Evolutionary conservation across 2,888 invertebrate species (phyloP), one percentile per base, ranked within the genome.

Genomic region (Melanargia galathea): DNA sequence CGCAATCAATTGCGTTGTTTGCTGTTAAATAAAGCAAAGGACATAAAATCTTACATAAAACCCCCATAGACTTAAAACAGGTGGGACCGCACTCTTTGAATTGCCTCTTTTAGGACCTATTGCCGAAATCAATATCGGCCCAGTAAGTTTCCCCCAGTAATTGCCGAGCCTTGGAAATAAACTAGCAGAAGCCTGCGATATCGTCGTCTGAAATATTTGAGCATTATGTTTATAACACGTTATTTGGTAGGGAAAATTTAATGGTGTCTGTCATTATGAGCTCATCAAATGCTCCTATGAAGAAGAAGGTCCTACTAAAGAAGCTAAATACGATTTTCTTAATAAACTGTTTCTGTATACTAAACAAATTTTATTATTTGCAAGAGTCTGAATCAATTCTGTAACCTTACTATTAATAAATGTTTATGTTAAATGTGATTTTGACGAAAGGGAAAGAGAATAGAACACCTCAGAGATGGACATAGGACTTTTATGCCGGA

Each of bases 41-140:
- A 73, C 72, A 75, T 75, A 74, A 78, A 74, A 73, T 75, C 75
- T 74, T 74, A 71, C 72, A 75, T 71, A 76, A 78, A 77, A 76
- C 76, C 73, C 74, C 66, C 65, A 71, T 70, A 70, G 67, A 71
- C 69, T 70, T 75, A 70, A 67, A 70, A 65, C 70, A 73, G 74
- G 70, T 73, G 70, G 70, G 71, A 69, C 69, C 72, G 63, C 65
- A 70, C 68, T 66, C 68, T 60, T 64, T 70, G 70, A 72, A 72
- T 75, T 71, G 71, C 70, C 64, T 68, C 67, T 70, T 71, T 69
- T 65, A 69, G 69, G 71, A 64, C 64, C 68, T 70, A 72, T 71
- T 71, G 70, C 38, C 58, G 55, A 63, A 69, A 68, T 68, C 70
- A 68, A 70, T 71, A 65, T 59, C 60, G 56, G 38, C 60, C 33